Evolutionary conservation across 1,140 invertebrate species (phyloP).

Genomic region (Araneus ventricosus): DNA sequence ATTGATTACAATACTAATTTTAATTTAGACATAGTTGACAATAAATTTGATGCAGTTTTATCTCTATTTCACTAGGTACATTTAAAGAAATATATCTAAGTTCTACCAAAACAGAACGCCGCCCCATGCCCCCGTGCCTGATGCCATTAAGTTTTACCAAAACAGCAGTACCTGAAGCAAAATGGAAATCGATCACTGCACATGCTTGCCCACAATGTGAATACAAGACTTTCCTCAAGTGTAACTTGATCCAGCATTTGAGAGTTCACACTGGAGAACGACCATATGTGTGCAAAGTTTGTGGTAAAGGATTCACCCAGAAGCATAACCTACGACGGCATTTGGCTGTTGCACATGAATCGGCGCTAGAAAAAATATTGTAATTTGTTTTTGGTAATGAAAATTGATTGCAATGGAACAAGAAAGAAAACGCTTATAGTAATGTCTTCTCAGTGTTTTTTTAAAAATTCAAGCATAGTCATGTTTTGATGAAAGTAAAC

Average conservation of each 20-base stretch:
- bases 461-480: too few species aligned
- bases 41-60: not conserved
- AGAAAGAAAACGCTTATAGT: too few species aligned
- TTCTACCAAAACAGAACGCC: not conserved
- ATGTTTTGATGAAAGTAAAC: too few species aligned
- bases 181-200: not conserved
- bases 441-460: too few species aligned
- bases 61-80: not conserved
- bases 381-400: not conserved
- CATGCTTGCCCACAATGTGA: constrained; percentile 35
- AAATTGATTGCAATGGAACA: too few species aligned
- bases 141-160: not conserved
- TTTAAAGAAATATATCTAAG: not conserved
- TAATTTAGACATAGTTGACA: not conserved
- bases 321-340: constrained; percentile 95
- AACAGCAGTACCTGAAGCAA: not conserved
- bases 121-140: too few species aligned
- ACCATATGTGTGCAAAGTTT: constrained; percentile 88
- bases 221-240: constrained; percentile 12
- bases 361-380: not conserved
- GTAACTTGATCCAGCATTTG: constrained; percentile 82
- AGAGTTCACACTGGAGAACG: constrained; percentile 86
- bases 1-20: too few species aligned
- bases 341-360: constrained; percentile 82
- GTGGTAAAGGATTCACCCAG: constrained; percentile 92